Evolutionary conservation across 2,113 vertebrate species (phyloP).

Genomic region (Labrus mixtus): DNA sequence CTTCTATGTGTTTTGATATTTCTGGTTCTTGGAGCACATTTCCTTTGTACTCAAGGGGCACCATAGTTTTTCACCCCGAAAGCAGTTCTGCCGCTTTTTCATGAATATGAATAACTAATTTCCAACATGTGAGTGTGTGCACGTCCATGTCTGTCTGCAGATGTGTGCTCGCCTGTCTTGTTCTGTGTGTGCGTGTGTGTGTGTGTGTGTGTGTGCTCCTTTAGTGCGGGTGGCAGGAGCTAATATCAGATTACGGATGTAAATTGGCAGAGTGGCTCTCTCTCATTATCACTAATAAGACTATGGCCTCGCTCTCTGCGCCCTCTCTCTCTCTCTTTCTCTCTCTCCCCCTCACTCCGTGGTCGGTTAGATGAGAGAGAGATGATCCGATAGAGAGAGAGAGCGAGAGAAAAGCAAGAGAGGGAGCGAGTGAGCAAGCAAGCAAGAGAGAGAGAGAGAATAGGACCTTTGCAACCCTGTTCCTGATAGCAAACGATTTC

Average conservation of each 20-base stretch:
- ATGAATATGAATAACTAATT: slow-evolving; percentile 62
- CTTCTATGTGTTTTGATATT: slow-evolving; percentile 13
- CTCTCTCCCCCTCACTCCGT: slow-evolving; percentile 29
- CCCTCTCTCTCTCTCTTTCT: slow-evolving; percentile 40
- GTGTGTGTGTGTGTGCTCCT: slow-evolving; percentile 28
- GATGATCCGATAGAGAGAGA: slow-evolving; percentile 52
- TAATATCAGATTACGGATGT: slow-evolving; percentile 86
- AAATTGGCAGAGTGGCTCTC: slow-evolving; percentile 83
- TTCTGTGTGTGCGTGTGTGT: slow-evolving; percentile 1
- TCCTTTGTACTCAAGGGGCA: slow-evolving; percentile 39
- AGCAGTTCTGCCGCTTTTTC: slow-evolving; percentile 47
- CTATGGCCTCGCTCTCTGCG: slow-evolving; percentile 72
- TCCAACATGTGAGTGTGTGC: slow-evolving; percentile 40
- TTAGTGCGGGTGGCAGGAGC: slow-evolving; percentile 74
- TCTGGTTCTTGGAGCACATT: slow-evolving; percentile 33
- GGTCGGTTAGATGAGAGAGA: slow-evolving; percentile 63
- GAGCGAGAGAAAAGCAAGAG: slow-evolving; percentile 9
- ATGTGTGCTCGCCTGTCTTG: slow-evolving; percentile 17
- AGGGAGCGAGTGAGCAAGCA: neutral
- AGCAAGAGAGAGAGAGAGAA: no score
- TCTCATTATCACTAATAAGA: slow-evolving; percentile 86
- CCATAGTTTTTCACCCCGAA: slow-evolving; percentile 42
- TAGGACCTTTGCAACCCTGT: slow-evolving; percentile 3
- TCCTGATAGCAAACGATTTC: slow-evolving; percentile 48
- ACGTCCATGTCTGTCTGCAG: slow-evolving; percentile 15